phyloP scores from a whole-genome alignment of 2,888 invertebrate genomes.

The Latheticus oryzae region DNA sequence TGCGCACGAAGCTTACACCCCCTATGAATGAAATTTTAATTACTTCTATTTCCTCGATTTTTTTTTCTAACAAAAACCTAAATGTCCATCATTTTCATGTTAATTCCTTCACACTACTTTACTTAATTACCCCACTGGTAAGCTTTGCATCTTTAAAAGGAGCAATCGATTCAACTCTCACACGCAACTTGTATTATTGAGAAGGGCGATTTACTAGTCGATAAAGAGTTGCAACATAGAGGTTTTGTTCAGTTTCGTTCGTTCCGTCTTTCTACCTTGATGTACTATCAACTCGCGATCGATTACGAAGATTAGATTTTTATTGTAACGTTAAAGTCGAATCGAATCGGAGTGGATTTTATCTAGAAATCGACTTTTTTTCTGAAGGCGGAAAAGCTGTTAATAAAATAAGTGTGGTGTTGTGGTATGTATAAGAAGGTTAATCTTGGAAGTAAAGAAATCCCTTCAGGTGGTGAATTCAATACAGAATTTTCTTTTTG shows the following conservation, averaged over 20 bases:
- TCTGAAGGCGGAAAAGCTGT: no score
- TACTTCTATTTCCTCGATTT: no score
- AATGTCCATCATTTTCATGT: slow-evolving; percentile 8
- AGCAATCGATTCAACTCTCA: slow-evolving; percentile 22
- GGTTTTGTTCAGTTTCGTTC: slow-evolving; percentile 20
- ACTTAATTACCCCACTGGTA: slow-evolving; percentile 10
- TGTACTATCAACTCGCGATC: slow-evolving; percentile 5
- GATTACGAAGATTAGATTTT: slow-evolving; percentile 1
- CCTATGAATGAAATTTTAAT: no score
- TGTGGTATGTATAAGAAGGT: slow-evolving; percentile 4
- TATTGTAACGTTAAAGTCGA: no score
- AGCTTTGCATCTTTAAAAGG: slow-evolving; percentile 26
- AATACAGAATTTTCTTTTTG: slow-evolving; percentile 2
- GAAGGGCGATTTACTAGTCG: slow-evolving; percentile 25
- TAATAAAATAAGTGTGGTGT: no score
- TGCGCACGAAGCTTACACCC: no score
- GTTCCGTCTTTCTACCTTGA: no score
- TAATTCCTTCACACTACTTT: slow-evolving; percentile 8
- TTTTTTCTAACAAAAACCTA: no score
- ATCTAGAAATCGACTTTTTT: slow-evolving; percentile 7
- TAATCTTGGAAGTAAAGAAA: slow-evolving; percentile 7
- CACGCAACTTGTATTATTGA: slow-evolving; percentile 29
- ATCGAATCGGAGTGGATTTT: slow-evolving; percentile 4
- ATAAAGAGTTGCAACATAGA: slow-evolving; percentile 23
- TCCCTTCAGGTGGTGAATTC: slow-evolving; percentile 9